Base-by-base conservation (phyloP, 2,797 vertebrate species). In the Channallabes apus region DNA sequence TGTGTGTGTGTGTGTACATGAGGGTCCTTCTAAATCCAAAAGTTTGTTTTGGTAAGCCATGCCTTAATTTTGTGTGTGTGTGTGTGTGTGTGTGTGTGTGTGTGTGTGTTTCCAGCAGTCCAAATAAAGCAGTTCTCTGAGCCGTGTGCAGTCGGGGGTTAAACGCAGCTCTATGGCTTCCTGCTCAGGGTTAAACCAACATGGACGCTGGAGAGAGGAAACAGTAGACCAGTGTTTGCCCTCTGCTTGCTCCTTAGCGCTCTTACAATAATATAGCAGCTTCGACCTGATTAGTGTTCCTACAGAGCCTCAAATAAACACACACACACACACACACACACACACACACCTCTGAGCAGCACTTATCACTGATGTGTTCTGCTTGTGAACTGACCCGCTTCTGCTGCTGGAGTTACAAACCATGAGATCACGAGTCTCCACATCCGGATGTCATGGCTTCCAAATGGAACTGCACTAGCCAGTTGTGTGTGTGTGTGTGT, bases 151-250 rank as follows among this genome's bases (percentile, higher is more conserved):
- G 85, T 90, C 83, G 80, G 88, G 86, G 87, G 82, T 92, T 90
- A 90, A 91, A 89, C 88, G 86, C 86, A 88, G 84, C 88, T 90
- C 87, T 90, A 90, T 90, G 88, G 89, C 87, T 91, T 93, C 91
- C 91, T 91, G 91, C 88, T 87, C 89, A 68, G 90, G 90, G 91
- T 93, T 92, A 93, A 88, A 90, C 91, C 91, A 93, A 92, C 90
- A 93, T 84, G 88, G 89, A 88, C 90, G 90, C 86, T 82, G 41
- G 85, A 90, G 90, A 90, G 82, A 85, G 88, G 85, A 87, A 90
- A 90, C 90, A 92, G 89, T 90, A 88, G 85, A 22, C 83, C 84
- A 85, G 84, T 91, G 91, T 92, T 90, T 89, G 87, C 87, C 86
- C 86, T 84, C 85, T 86, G 86, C 84, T 68, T 24, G 41, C 82